phyloP scores from a whole-genome alignment of 64 coral and sea anemone genomes.

The Dendrophyllia cribrosa region DNA sequence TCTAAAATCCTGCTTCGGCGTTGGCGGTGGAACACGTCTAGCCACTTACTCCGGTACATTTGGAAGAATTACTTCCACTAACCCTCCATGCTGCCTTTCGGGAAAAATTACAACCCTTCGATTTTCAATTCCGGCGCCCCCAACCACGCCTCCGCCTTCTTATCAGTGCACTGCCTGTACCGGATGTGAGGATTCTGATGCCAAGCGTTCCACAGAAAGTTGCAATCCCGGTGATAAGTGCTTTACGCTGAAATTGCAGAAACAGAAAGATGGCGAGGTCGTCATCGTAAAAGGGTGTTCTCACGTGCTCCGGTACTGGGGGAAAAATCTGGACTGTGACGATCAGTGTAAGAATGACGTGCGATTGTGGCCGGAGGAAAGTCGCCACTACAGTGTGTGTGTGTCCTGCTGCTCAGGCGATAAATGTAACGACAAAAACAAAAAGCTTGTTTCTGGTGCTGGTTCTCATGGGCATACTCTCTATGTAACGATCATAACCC shows the following conservation, averaged over 20 bases:
- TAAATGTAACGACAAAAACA: conserved; percentile 40
- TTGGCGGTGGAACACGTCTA: conserved; percentile 21
- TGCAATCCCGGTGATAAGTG: conserved; percentile 67
- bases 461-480: background rate
- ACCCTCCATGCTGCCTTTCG: conserved; percentile 56
- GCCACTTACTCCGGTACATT: conserved; percentile 32
- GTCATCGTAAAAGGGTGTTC: conserved; percentile 66
- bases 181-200: background rate
- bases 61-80: conserved; percentile 12
- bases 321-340: conserved; percentile 54
- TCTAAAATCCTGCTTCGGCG: conserved; percentile 34
- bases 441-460: background rate
- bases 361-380: background rate
- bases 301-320: conserved; percentile 58
- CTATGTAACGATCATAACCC: background rate
- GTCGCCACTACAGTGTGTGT: conserved; percentile 50
- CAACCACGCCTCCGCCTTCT: conserved; percentile 52
- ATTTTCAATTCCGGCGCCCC: conserved; percentile 56
- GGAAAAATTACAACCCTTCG: conserved; percentile 29
- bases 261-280: conserved; percentile 19
- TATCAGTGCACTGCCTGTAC: conserved; percentile 52
- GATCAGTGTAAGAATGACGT: conserved; percentile 69
- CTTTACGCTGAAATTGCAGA: conserved; percentile 64
- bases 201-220: background rate
- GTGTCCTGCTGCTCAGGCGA: conserved; percentile 70